Conservation (phyloP, 1,140 invertebrate species). For the Mercenaria mercenaria region DNA sequence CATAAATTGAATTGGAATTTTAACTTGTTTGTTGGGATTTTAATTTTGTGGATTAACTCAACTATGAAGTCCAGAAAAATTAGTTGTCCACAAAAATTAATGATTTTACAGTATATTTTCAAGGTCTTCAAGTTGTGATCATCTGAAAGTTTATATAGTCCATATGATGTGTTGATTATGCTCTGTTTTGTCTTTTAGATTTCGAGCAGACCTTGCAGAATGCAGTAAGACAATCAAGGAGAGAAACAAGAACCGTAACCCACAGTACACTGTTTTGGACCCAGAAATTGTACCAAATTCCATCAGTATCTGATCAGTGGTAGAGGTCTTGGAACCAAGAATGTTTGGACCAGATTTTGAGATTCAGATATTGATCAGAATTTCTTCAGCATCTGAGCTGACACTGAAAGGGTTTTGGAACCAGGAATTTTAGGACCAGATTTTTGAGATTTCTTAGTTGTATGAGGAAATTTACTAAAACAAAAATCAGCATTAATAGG, state of each 20-base stretch:
- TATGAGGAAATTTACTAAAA: too few relatives aligned
- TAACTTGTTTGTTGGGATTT: background rate
- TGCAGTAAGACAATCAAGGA: conserved; percentile 84
- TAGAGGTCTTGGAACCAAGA: background rate
- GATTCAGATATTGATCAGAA: too few relatives aligned
- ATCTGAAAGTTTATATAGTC: background rate
- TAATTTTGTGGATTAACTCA: background rate
- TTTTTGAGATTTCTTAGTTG: too few relatives aligned
- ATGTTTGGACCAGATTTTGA: background rate
- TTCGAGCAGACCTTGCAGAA: conserved; percentile 82
- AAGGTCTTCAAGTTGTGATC: background rate
- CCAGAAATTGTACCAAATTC: conserved; percentile 86
- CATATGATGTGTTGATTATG: too few relatives aligned
- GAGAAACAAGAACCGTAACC: conserved; percentile 80
- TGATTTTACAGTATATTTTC: background rate
- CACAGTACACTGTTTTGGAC: conserved; percentile 84
- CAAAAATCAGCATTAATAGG: too few relatives aligned
- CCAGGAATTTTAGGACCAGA: too few relatives aligned
- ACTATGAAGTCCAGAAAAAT: too few relatives aligned
- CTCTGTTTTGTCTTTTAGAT: conserved; percentile 73
- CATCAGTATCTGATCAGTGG: conserved; percentile 84
- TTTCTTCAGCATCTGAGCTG: too few relatives aligned
- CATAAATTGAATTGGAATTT: too few relatives aligned
- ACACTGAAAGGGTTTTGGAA: too few relatives aligned
- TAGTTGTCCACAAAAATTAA: too few relatives aligned